Conservation (phyloP, 92 coral and sea anemone species). For the Pocillopora grandis region DNA sequence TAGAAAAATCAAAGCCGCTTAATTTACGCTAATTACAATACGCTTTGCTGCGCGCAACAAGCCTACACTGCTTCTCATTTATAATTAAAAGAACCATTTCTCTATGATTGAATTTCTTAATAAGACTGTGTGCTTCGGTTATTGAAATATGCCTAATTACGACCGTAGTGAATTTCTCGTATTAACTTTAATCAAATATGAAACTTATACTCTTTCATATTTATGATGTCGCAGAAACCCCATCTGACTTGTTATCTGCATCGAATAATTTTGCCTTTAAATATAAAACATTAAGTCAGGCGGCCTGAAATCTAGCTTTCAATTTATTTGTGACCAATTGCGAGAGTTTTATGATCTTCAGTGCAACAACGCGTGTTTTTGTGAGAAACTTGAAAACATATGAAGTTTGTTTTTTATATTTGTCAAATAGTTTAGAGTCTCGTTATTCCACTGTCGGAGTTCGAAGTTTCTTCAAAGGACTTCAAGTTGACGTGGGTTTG, state of each 20-base stretch:
- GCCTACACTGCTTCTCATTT: slow-evolving; percentile 46
- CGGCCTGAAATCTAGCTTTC: neutral
- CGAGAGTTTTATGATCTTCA: neutral
- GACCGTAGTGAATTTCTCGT: slow-evolving; percentile 42
- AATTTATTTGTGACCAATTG: neutral
- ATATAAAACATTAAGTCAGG: neutral
- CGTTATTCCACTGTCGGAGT: slow-evolving; percentile 45
- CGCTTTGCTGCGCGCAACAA: slow-evolving; percentile 19
- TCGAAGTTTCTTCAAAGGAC: slow-evolving; percentile 31
- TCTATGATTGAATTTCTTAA: slow-evolving; percentile 44
- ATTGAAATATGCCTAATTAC: slow-evolving; percentile 69
- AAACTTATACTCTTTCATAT: slow-evolving; percentile 64
- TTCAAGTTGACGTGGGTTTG: slow-evolving; percentile 45
- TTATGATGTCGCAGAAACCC: slow-evolving; percentile 48
- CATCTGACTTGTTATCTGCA: slow-evolving; percentile 17
- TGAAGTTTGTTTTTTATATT: slow-evolving; percentile 50
- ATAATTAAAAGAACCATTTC: slow-evolving; percentile 45
- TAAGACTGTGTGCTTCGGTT: slow-evolving; percentile 35
- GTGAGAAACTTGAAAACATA: neutral
- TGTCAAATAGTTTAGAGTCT: slow-evolving; percentile 71
- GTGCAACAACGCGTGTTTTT: neutral
- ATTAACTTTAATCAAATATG: slow-evolving; percentile 76
- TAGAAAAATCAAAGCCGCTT: slow-evolving; percentile 45
- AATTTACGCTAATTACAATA: slow-evolving; percentile 53
- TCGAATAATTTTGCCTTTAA: slow-evolving; percentile 9